Conservation (phyloP, 2,888 invertebrate genomes). For the Vesta saturnalis region DNA sequence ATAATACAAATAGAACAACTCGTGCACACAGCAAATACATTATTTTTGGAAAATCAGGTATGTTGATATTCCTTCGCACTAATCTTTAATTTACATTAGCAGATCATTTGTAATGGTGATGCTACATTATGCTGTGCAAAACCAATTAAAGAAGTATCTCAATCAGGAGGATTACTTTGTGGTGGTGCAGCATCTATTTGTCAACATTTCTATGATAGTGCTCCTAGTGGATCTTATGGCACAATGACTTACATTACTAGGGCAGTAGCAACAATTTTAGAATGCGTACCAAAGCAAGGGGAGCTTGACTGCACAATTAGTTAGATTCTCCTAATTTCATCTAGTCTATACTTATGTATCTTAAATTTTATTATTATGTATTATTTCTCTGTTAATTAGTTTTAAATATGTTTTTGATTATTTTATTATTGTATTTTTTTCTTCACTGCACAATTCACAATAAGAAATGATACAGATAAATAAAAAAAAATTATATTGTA, state of each 20-base stretch:
- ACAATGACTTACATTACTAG: slow-evolving; percentile 97
- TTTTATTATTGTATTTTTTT: too few species aligned
- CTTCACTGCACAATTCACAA: too few species aligned
- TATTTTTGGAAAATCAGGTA: slow-evolving; percentile 97
- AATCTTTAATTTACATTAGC: slow-evolving; percentile 45
- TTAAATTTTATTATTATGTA: not conserved
- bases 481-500: not conserved
- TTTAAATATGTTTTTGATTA: too few species aligned
- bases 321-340: slow-evolving; percentile 55
- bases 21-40: slow-evolving; percentile 92
- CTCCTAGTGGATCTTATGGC: slow-evolving; percentile 96
- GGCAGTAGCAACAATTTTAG: slow-evolving; percentile 79
- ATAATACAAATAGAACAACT: slow-evolving; percentile 89
- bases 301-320: slow-evolving; percentile 85
- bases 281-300: slow-evolving; percentile 78
- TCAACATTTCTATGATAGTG: slow-evolving; percentile 97
- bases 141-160: slow-evolving; percentile 67
- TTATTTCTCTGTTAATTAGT: too few species aligned
- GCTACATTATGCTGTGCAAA: slow-evolving; percentile 94
- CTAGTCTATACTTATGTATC: not conserved
- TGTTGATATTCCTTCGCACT: not conserved
- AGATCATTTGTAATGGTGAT: slow-evolving; percentile 89
- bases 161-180: slow-evolving; percentile 77
- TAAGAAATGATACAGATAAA: not conserved
- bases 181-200: slow-evolving; percentile 96